Base-by-base conservation (phyloP, 2,888 invertebrate genomes). In the Nemotelus nigrinus region DNA sequence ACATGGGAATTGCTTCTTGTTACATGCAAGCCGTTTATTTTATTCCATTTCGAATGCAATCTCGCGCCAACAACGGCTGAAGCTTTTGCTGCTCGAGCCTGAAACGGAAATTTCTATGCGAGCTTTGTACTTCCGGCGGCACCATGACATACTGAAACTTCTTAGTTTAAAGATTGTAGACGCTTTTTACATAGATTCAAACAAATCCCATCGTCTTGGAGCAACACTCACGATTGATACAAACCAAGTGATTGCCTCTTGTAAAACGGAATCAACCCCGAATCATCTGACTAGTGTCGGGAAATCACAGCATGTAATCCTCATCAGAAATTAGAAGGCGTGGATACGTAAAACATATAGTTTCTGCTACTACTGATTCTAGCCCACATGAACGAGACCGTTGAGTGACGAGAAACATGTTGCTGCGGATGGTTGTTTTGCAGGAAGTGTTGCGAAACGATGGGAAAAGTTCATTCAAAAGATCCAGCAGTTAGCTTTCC, bases 381-480 rank as follows among this genome's bases (percentile, higher is more conserved):
- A 25, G 10, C 25, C 58, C 58, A 58, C n/a, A 58, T 58, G 8
- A 41, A 41, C 41, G 65, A 65, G 45, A 43, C 39, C 41, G 68
- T 53, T 44, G 68, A 72, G 72, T 72, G 72, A 72, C 60, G 44
- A 47, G 58, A 72, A 72, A 72, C 72, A 72, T 60, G 58, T 60
- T 58, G 72, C 72, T 45, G 58, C 72, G 72, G 72, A 72, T 72
- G 72, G 58, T 72, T 72, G 72, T 72, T 72, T 72, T 72, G 72
- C 72, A 72, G 72, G 72, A 72, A 58, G 72, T 72, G 57, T 72
- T 72, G 72, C 72, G 58, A 72, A 71, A 71, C 10, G 57, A 41
- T 53, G 53, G 43, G 57, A n/a, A 57, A 43, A 43, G 43, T 55
- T 48, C 39, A 50, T 25, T 25, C 25, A 25, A 44, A 57, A 71